phyloP scores from a whole-genome alignment of 2,888 invertebrate genomes.

The Lomographa bimaculata region DNA sequence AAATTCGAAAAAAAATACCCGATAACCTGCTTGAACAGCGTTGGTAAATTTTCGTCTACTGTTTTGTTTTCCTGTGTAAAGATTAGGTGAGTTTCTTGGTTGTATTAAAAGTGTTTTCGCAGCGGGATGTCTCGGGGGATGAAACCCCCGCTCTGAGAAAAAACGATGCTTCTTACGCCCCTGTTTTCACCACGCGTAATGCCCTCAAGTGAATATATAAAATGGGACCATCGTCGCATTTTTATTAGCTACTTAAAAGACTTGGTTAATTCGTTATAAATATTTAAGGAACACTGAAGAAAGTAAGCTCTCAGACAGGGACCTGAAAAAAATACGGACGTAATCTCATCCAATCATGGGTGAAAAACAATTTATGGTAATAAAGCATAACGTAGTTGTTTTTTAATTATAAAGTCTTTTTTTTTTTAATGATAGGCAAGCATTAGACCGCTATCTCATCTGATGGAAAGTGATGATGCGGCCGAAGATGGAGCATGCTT shows the following conservation, averaged over 20 bases:
- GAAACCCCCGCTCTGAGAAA: constrained; percentile 31
- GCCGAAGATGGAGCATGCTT: no score
- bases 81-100: constrained; percentile 50
- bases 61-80: constrained; percentile 28
- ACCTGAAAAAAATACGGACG: no score
- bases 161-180: constrained; percentile 28
- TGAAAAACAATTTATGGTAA: no score
- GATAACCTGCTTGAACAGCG: constrained; percentile 15
- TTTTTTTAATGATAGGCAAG: no score
- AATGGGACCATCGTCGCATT: constrained; percentile 47
- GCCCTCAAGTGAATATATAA: constrained; percentile 43
- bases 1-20: no score
- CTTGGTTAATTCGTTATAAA: constrained; percentile 3
- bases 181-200: constrained; percentile 37
- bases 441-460: no score
- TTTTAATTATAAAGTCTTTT: no score
- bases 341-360: no score
- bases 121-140: constrained; percentile 41
- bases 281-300: not conserved
- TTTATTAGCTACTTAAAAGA: constrained; percentile 31
- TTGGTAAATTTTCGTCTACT: constrained; percentile 43
- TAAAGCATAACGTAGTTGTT: no score
- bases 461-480: no score
- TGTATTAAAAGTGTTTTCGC: constrained; percentile 54
- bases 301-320: no score